Evolutionary conservation across 1,140 invertebrate genomes (phyloP), one percentile per base, ranked within the genome.

Genomic region (Thaumatotibia leucotreta): DNA sequence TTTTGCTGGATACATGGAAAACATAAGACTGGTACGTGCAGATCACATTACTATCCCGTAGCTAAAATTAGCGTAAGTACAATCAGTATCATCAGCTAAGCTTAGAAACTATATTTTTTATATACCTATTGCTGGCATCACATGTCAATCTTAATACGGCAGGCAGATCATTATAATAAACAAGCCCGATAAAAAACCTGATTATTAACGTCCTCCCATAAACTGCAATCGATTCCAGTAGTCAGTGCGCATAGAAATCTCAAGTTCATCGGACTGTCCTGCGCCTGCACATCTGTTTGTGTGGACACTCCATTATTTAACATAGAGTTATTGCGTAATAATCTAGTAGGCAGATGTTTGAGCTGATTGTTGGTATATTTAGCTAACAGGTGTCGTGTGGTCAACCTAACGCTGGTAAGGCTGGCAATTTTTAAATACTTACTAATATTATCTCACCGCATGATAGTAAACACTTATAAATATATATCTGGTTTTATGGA

Each of bases 321-420:
- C 76, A 79, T 75, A 73, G 73, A 86, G 74, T 85, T 83, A 87
- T 88, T 88, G 86, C 87, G 77, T 85, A 88, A 89, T 87, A 83
- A 83, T 83, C 85, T 79, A 81, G 76, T 65, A 62, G 68, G 85
- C 87, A 89, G 87, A 85, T 89, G 87, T 69, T 65, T 73, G 72
- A 76, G 82, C 79, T 86, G 84, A 88, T 89, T 88, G 82, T 80
- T 22, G 76, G 72, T 82, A 85, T 82, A 83, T 80, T 80, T 83
- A 84, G 77, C 76, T 70, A 82, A 89, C 87, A 89, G 85, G 85
- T 89, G 87, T 67, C 74, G 29, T 62, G 2, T 45, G 52, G 61
- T 54, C 70, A 58, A 58, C 27, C 52, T 29, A 72, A 79, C 86
- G 86, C 86, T 66, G 3, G 29, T 73, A 86, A 83, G 85, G 82